phyloP scores from a whole-genome alignment of 2,888 invertebrate species.

The Lymantria monacha region DNA sequence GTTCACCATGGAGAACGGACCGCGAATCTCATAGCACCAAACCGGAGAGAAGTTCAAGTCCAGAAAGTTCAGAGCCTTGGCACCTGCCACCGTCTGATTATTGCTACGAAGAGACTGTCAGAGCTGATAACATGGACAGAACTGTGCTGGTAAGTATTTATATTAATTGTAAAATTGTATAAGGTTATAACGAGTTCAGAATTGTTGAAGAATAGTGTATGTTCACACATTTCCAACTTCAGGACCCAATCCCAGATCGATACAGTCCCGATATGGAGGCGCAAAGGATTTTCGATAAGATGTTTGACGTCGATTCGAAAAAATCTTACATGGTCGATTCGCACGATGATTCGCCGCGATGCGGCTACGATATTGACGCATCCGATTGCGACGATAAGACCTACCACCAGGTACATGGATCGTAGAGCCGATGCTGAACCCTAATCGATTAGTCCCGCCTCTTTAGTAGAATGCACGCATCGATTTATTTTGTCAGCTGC shows the following conservation, averaged over 20 bases:
- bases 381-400: constrained; percentile 77
- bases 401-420: constrained; percentile 74
- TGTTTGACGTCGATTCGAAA: constrained; percentile 80
- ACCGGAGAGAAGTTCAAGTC: constrained; percentile 62
- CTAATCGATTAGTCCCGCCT: constrained; percentile 62
- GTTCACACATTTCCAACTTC: constrained; percentile 71
- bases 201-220: constrained; percentile 38
- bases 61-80: constrained; percentile 72
- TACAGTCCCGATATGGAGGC: constrained; percentile 82
- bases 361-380: constrained; percentile 78
- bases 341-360: constrained; percentile 72
- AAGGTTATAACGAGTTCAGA: not conserved
- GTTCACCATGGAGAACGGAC: constrained; percentile 64
- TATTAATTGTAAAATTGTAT: constrained; percentile 1
- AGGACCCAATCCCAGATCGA: constrained; percentile 79
- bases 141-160: constrained; percentile 71
- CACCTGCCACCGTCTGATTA: constrained; percentile 65
- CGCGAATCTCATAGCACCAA: constrained; percentile 54
- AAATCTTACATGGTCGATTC: constrained; percentile 69
- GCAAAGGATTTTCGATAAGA: constrained; percentile 82
- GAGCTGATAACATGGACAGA: constrained; percentile 66
- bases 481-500: constrained; percentile 69
- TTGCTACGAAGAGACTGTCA: constrained; percentile 69
- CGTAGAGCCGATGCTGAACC: constrained; percentile 71
- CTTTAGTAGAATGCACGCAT: constrained; percentile 78